Conservation (phyloP, 2,797 vertebrate species). For the Pangasius djambal region DNA sequence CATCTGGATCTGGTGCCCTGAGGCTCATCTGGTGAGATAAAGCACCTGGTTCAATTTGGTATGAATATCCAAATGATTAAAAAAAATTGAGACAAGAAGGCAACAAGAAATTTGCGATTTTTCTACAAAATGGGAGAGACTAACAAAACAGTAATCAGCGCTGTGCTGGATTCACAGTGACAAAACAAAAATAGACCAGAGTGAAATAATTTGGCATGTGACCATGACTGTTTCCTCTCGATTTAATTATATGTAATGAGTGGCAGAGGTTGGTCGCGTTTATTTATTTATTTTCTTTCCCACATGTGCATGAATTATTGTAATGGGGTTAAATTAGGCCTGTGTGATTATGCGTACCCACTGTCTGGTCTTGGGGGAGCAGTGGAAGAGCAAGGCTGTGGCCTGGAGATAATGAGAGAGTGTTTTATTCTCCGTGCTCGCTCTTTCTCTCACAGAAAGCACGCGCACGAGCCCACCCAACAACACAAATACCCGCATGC, state of each 20-base stretch:
- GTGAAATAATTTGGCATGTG: slow-evolving; percentile 46
- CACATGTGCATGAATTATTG: slow-evolving; percentile 60
- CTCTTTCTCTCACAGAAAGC: slow-evolving; percentile 11
- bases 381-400: slow-evolving; percentile 46
- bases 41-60: background rate
- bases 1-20: slow-evolving; percentile 34
- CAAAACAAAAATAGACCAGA: background rate
- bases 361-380: slow-evolving; percentile 46
- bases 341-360: slow-evolving; percentile 58
- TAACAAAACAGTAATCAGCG: slow-evolving; percentile 10
- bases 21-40: slow-evolving; percentile 21
- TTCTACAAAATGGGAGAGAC: background rate
- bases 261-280: slow-evolving; percentile 52
- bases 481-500: background rate
- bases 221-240: slow-evolving; percentile 53
- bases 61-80: background rate
- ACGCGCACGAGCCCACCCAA: slow-evolving; percentile 17
- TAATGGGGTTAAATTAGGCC: slow-evolving; percentile 70
- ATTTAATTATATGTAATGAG: slow-evolving; percentile 66
- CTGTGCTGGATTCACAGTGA: background rate
- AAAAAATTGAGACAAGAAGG: background rate
- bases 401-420: slow-evolving; percentile 61
- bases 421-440: slow-evolving; percentile 16
- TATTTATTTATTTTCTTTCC: slow-evolving; percentile 7
- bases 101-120: background rate